Base-by-base conservation (phyloP, 2,888 invertebrate species). In the Eremobia ochroleuca region DNA sequence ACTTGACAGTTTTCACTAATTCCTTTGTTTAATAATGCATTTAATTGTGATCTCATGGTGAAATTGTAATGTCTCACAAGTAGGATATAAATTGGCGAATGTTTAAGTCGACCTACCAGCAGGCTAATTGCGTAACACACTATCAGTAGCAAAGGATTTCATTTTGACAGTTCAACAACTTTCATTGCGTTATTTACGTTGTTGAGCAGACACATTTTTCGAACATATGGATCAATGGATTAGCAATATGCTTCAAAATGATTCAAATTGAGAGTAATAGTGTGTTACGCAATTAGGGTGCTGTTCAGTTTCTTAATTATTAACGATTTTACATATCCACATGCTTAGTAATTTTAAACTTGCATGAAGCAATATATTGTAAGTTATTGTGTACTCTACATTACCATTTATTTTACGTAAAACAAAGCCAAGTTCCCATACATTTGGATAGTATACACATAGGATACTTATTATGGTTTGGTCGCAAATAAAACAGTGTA, bases 31-130 rank as follows among this genome's bases (percentile, higher is more conserved):
- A 91, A 91, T 89, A 90, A 92, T 95, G 96, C 96, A 96, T 96
- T 96, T 96, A 96, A 92, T 94, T 93, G 93, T 95, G 96, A 96
- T 96, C 96, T 96, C 96, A 96, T 88, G 89, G 91, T 84, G 82
- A 91, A 88, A 88, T 86, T 80, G 81, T 85, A 81, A 85, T 89
- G 86, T 85, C 90, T 87, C 86, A 89, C 86, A 87, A 87, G 76
- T 81, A 86, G 65, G 83, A 77, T 83, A 77, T 79, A 87, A 86
- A 87, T 89, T 91, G 91, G 90, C 84, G 83, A 81, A 85, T 79
- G 81, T 79, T 73, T 37, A 79, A 78, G 85, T 78, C 85, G 82
- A 86, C 76, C 73, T 78, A 81, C 82, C 77, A 70, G 34, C n/a
- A n/a, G n/a, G n/a, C n/a, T n/a, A n/a, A n/a, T n/a, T n/a, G n/a